These are phyloP conservation scores for Drosophila longiperda DNA, from an alignment of 2,888 invertebrate species.

Conservation along the genomic window DNA sequence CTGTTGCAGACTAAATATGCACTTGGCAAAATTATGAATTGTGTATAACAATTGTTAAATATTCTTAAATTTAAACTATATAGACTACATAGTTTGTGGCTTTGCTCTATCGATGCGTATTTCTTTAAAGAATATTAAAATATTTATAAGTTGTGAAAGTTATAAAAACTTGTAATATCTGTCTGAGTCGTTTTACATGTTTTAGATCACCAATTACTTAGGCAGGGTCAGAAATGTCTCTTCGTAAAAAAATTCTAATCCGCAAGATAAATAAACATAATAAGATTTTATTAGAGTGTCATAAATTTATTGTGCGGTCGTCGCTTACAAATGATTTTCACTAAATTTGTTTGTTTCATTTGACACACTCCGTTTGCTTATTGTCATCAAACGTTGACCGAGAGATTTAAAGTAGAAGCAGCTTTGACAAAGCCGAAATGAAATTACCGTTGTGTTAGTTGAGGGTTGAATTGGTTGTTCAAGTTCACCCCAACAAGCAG, in stretches of 20 bases:
- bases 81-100: no score
- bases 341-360: conserved; percentile 3
- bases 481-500: conserved; percentile 1
- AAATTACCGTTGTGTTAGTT: conserved; percentile 20
- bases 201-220: neutral
- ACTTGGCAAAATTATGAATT: neutral
- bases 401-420: conserved; percentile 37
- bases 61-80: neutral
- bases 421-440: conserved; percentile 41
- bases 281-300: conserved; percentile 1
- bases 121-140: no score
- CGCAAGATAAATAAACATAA: conserved; percentile 1
- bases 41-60: neutral
- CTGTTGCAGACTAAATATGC: neutral
- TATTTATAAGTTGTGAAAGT: neutral
- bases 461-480: conserved; percentile 12
- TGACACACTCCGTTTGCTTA: conserved; percentile 12
- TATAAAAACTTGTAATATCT: neutral
- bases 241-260: neutral
- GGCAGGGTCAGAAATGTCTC: neutral
- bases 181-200: neutral
- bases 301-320: neutral
- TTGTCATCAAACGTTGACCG: conserved; percentile 41
- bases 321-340: neutral
- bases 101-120: no score